Conservation (phyloP, 2,113 vertebrate species). For the Rhagologus leucostigma region DNA sequence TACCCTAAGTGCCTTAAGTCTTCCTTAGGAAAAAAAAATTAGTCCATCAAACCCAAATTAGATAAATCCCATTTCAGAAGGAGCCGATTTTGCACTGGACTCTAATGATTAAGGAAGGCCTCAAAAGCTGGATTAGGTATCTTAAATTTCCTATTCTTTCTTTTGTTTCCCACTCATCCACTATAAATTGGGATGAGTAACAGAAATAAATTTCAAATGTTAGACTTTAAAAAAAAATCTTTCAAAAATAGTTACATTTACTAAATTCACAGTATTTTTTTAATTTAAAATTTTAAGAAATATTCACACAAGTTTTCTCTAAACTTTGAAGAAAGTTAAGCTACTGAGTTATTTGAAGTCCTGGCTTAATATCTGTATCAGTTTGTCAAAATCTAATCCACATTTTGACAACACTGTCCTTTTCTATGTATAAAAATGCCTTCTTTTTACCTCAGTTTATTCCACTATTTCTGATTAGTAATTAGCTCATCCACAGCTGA, state of each 20-base stretch:
- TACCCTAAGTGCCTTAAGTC: not conserved
- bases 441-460: not conserved
- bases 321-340: not conserved
- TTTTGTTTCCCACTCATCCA: not conserved
- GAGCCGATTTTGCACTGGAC: not conserved
- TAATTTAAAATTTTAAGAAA: not conserved
- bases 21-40: not conserved
- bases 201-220: not conserved
- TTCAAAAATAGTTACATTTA: not conserved
- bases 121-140: not conserved
- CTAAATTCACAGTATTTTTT: not conserved
- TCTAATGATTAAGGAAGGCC: no score
- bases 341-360: not conserved
- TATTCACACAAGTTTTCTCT: not conserved
- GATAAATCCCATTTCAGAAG: not conserved
- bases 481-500: not conserved
- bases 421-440: not conserved
- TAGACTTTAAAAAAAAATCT: accelerated
- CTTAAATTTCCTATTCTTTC: not conserved
- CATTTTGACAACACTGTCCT: not conserved
- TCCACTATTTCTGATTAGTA: not conserved
- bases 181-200: not conserved
- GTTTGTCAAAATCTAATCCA: not conserved
- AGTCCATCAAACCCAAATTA: not conserved
- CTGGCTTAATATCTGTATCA: not conserved